A percentile compares a stretch with the other conserved stretches of the same genome.
These are phyloP conservation scores for Frankliniella fusca DNA, from an alignment of 2,888 invertebrate genomes.

Conservation along the genomic window DNA sequence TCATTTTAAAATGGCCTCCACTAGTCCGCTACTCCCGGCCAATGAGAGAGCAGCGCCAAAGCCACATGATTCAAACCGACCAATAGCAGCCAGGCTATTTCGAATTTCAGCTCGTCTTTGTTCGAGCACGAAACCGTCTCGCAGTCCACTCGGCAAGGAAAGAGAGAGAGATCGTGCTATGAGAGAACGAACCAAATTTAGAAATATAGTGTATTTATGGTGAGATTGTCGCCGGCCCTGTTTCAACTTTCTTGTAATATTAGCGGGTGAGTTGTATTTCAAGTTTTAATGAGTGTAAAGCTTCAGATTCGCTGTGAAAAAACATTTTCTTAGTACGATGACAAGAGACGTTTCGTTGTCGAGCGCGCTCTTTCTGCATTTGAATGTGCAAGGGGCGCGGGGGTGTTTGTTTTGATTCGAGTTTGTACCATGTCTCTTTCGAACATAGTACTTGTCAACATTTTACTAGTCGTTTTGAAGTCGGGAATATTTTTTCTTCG, in stretches of 20 bases:
- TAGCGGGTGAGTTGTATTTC: neutral
- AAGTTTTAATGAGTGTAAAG: neutral
- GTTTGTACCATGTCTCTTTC: neutral
- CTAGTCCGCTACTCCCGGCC: neutral
- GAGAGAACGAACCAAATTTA: neutral
- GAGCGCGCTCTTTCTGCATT: slow-evolving; percentile 24
- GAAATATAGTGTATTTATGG: neutral
- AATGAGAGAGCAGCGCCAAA: slow-evolving; percentile 10
- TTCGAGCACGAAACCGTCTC: slow-evolving; percentile 17
- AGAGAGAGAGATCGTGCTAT: slow-evolving; percentile 10
- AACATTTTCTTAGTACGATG: neutral
- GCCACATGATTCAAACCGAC: slow-evolving; percentile 24
- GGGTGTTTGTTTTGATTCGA: slow-evolving; percentile 18
- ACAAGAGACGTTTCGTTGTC: slow-evolving; percentile 1
- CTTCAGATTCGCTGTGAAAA: neutral
- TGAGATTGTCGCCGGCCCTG: neutral
- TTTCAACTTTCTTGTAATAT: neutral
- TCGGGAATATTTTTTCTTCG: neutral
- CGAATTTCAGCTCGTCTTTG: slow-evolving; percentile 24
- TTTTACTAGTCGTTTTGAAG: no score
- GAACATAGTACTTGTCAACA: neutral
- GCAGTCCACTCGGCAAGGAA: slow-evolving; percentile 18
- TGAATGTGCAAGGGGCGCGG: neutral
- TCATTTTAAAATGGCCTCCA: slow-evolving; percentile 18
- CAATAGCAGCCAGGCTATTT: neutral